Evolutionary conservation across 2,888 invertebrate species (phyloP), one percentile per base, ranked within the genome.

Genomic region (Caenorhabditis becei): DNA sequence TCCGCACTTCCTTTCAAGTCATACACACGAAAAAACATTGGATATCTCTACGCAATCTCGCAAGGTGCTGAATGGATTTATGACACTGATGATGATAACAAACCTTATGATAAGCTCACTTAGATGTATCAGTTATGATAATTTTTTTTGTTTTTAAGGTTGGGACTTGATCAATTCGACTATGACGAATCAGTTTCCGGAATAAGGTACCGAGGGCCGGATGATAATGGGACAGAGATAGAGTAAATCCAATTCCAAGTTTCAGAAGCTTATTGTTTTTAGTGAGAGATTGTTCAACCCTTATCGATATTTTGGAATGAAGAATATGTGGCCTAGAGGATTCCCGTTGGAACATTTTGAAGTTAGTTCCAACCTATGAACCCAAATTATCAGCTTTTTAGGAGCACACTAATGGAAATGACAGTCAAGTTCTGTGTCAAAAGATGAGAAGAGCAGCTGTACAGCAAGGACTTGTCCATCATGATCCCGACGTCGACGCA

Each of bases 401-500:
- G 56, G 67, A 71, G 7, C 80, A 82, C 63, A 72, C 70, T 18
- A 82, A 84, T 63, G 82, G 72, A 18, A 59, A 75, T 10, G 62
- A 70, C 7, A 54, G 61, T 7, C 69, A 75, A 62, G 35, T 69
- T 11, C 49, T 81, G 1, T 86, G 86, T 47, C 18, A 67, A 8
- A 53, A 49, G 23, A 81, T 82, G 80, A 23, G 63, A 20, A 23
- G 80, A 49, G 35, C 86, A 0, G 78, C 83, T 1, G 86, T 86
- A 18, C 86, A 86, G 37, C 86, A 86, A 26, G 84, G 86, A 66
- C 51, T 86, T 14, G 84, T 86, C 8, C 78, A 80, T 20, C 80
- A 82, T 49, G 85, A 85, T 51, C 85, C 85, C 2, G 85, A 85
- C 56, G 85, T 85, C 2, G 83, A 85, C 58, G 85, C 83, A 16